Evolutionary conservation across 2,888 invertebrate species (phyloP).

Genomic region (Mechanitis mazaeus): DNA sequence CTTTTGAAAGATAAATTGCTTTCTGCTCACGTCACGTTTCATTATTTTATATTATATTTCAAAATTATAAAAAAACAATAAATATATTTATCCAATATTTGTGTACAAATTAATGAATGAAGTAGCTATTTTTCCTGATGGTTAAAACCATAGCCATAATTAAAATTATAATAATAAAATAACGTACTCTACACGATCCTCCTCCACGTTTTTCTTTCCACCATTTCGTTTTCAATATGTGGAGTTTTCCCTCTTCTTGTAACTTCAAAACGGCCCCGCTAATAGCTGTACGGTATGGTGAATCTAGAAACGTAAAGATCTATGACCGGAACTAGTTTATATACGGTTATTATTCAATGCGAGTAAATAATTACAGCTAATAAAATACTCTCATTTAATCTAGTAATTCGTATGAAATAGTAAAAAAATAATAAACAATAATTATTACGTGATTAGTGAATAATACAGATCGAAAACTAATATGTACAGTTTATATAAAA

Average conservation of each 20-base stretch:
- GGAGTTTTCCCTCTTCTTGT: slow-evolving; percentile 96
- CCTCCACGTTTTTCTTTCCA: slow-evolving; percentile 97
- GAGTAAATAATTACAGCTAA: too few species aligned
- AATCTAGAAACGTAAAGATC: slow-evolving; percentile 77
- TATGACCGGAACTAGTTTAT: slow-evolving; percentile 23
- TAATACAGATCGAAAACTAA: too few species aligned
- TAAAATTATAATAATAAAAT: slow-evolving; percentile 7
- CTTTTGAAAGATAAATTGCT: slow-evolving; percentile 11
- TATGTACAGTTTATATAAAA: too few species aligned
- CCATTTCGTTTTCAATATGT: slow-evolving; percentile 96
- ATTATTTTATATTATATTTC: slow-evolving; percentile 1
- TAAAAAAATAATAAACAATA: too few species aligned
- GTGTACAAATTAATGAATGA: too few species aligned
- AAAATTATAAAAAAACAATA: neutral
- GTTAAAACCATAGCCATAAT: too few species aligned
- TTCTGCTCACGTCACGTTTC: slow-evolving; percentile 3
- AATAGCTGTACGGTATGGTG: slow-evolving; percentile 94
- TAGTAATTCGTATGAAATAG: too few species aligned
- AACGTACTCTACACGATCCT: slow-evolving; percentile 86
- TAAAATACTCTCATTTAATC: too few species aligned
- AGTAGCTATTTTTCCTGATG: neutral
- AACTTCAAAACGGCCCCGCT: slow-evolving; percentile 95
- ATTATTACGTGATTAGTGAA: too few species aligned
- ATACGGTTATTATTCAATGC: neutral
- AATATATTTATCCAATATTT: too few species aligned